phyloP scores from a whole-genome alignment of 2,113 vertebrate genomes.

The Forbesichthys papilliferus region DNA sequence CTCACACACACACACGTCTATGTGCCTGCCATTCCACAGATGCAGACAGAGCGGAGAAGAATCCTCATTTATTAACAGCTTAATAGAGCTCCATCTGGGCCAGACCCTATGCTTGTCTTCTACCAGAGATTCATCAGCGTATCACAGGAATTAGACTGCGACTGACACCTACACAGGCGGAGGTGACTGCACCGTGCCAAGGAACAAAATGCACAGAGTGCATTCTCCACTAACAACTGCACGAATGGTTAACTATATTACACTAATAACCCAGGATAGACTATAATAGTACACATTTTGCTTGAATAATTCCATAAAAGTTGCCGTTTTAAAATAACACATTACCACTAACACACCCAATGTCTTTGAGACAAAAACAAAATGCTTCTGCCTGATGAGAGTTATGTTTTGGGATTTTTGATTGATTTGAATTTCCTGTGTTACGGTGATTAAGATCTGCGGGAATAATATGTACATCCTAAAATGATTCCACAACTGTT shows the following conservation, averaged over 20 bases:
- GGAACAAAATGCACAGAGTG: slow-evolving; percentile 29
- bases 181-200: slow-evolving; percentile 55
- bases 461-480: too few relatives aligned
- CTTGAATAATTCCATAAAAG: too few relatives aligned
- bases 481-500: too few relatives aligned
- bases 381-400: too few relatives aligned
- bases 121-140: slow-evolving; percentile 79
- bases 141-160: slow-evolving; percentile 80
- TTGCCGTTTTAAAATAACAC: too few relatives aligned
- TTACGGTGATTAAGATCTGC: too few relatives aligned
- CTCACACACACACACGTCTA: slow-evolving; percentile 49
- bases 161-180: slow-evolving; percentile 64
- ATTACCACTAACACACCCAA: too few relatives aligned
- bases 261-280: slow-evolving; percentile 14
- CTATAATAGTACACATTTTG: background rate
- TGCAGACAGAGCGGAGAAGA: slow-evolving; percentile 81
- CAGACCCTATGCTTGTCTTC: slow-evolving; percentile 81
- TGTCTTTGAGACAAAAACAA: too few relatives aligned
- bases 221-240: slow-evolving; percentile 29
- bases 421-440: too few relatives aligned
- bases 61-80: slow-evolving; percentile 88
- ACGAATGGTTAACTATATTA: slow-evolving; percentile 11
- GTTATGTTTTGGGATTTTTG: too few relatives aligned
- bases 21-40: slow-evolving; percentile 86
- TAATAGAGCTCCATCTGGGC: slow-evolving; percentile 89